Base-by-base conservation (phyloP, 2,888 invertebrate genomes). In the Amorpha juglandis region DNA sequence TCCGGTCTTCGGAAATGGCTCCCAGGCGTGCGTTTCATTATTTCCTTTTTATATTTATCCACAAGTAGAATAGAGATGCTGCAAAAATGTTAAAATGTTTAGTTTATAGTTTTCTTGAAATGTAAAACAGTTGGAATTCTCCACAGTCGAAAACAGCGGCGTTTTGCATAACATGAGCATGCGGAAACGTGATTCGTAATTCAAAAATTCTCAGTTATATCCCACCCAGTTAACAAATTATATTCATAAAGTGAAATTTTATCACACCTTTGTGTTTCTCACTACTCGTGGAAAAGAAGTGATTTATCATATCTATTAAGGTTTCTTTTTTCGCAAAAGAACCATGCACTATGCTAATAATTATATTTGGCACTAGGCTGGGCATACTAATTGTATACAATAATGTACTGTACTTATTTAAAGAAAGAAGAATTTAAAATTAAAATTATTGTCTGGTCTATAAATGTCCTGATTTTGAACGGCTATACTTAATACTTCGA, bases 21-120 rank as follows among this genome's bases (percentile, higher is more conserved):
- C 78, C 76, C 80, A 74, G 75, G 81, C 78, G 76, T 75, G 72
- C 72, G 73, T 79, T 80, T 81, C 79, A 80, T 81, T 81, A 81
- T 80, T 77, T 80, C 78, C 77, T 74, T 77, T 78, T 74, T 73
- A 48, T 76, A 78, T 75, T 79, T 79, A 74, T 76, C 73, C 70
- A 66, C 66, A 67, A 70, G 66, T 67, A 71, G 72, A 70, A 71
- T 68, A 48, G 63, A 70, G 63, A 58, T 42, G 11, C 42, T 14
- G 38, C 11, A 42, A 19, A 58, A 58, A 58, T 69, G 67, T 65
- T 51, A 58, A 58, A 42, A 42, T 58, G 64, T 62, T 64, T 45
- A 53, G 62, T 68, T 68, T 53, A 47, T 42, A 63, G 38, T 48
- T 48, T 48, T n/a, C 48, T 48, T 48, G n/a, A 48, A 48, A 48